phyloP scores from a whole-genome alignment of 53 echinoderm and acorn worm species.

The Holothuria leucospilota region DNA sequence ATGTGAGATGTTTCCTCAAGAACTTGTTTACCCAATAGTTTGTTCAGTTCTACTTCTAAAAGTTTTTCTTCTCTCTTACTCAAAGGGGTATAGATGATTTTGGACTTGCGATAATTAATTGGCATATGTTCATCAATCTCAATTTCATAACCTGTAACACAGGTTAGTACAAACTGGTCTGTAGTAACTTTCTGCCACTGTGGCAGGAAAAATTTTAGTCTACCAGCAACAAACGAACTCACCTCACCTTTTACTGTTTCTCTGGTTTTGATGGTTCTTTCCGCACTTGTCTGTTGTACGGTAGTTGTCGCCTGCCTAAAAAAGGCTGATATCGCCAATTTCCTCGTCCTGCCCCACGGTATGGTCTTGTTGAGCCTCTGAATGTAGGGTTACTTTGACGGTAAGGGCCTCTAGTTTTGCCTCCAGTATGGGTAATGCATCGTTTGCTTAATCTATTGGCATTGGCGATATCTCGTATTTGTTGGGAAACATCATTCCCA shows the following conservation, averaged over 20 bases:
- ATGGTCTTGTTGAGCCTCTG: constrained; percentile 1
- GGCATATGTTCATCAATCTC: constrained; percentile 22
- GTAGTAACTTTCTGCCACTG: too few species aligned
- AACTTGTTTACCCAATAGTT: not conserved
- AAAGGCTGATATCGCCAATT: constrained; percentile 23
- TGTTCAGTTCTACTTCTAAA: constrained; percentile 14
- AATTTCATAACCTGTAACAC: constrained; percentile 20
- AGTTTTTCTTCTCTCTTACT: not conserved
- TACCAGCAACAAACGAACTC: not conserved
- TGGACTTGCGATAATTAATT: constrained; percentile 19
- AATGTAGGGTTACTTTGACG: not conserved
- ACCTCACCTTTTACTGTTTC: constrained; percentile 32
- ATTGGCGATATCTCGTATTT: constrained; percentile 34
- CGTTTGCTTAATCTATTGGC: constrained; percentile 29
- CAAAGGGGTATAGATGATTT: not conserved
- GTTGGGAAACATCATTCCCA: constrained; percentile 27
- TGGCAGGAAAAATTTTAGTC: not conserved
- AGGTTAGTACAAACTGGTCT: not conserved
- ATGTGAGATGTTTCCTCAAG: constrained; percentile 1
- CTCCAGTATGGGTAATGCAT: too few species aligned
- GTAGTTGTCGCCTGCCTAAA: not conserved
- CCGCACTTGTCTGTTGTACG: not conserved
- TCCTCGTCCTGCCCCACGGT: constrained; percentile 10
- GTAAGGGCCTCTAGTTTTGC: constrained; percentile 1
- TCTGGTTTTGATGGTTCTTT: too few species aligned